phyloP scores from a whole-genome alignment of 2,113 vertebrate species.

The Chauna torquata region DNA sequence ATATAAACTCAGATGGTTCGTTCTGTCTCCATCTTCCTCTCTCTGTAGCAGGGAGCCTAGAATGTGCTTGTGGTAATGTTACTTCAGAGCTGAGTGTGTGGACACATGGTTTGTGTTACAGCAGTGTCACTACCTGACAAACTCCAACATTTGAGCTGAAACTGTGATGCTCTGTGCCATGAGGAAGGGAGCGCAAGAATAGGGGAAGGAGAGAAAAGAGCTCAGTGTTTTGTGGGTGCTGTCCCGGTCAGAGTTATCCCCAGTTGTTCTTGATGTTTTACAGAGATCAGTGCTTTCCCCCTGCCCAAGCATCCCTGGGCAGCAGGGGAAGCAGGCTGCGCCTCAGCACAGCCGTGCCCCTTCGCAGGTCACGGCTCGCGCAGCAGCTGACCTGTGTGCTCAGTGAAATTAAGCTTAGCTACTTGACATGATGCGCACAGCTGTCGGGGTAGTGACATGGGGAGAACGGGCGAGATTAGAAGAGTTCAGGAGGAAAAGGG shows the following conservation, averaged over 20 bases:
- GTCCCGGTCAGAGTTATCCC: neutral
- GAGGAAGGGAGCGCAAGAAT: neutral
- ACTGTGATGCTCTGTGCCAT: neutral
- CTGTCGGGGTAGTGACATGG: neutral
- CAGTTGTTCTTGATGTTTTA: neutral
- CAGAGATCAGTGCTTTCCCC: neutral
- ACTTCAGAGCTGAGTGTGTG: neutral
- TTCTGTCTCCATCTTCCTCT: neutral
- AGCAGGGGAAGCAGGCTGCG: neutral
- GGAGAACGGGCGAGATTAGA: neutral
- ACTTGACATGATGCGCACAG: neutral
- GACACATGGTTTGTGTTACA: neutral
- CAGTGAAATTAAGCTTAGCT: neutral
- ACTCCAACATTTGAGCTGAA: neutral
- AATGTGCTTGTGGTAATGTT: neutral
- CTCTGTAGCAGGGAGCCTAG: neutral
- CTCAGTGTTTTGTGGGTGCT: neutral
- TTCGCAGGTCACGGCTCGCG: neutral
- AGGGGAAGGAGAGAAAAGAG: neutral
- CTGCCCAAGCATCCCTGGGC: neutral
- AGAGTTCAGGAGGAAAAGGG: neutral
- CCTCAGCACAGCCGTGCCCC: neutral
- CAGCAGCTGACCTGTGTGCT: neutral
- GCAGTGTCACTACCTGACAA: neutral
- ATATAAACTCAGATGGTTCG: neutral